Conservation (phyloP, 2,888 invertebrate species). For the Drosophila pegasa region DNA sequence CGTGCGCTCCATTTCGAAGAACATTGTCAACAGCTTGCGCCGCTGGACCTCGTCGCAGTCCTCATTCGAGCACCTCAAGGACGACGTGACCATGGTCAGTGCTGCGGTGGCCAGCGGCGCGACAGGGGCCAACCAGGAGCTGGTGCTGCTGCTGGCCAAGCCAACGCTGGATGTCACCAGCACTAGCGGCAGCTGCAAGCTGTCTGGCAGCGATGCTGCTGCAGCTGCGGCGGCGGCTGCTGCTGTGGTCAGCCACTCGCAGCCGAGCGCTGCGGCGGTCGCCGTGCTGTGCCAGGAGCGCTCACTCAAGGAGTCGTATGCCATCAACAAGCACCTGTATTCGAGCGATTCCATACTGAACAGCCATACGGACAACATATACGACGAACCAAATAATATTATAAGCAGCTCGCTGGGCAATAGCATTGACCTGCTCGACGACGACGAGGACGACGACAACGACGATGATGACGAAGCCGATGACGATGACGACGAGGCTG, state of each 20-base stretch:
- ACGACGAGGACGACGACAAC: constrained; percentile 42
- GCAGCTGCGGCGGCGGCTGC: neutral
- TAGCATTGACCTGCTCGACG: constrained; percentile 79
- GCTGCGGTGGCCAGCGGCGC: constrained; percentile 26
- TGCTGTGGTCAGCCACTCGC: constrained; percentile 22
- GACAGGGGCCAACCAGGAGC: constrained; percentile 42
- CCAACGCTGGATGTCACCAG: constrained; percentile 17
- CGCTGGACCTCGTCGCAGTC: constrained; percentile 84
- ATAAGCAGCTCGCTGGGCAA: constrained; percentile 82
- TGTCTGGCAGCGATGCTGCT: constrained; percentile 3
- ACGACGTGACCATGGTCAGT: constrained; percentile 57
- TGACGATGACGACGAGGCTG: constrained; percentile 62
- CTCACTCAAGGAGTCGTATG: constrained; percentile 80
- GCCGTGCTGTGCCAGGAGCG: constrained; percentile 41
- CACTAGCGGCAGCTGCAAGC: constrained; percentile 1
- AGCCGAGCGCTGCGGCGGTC: constrained; percentile 2
- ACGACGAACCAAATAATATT: constrained; percentile 84
- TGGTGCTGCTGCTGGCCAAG: constrained; percentile 54
- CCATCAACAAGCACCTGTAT: constrained; percentile 82
- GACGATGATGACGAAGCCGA: constrained; percentile 25
- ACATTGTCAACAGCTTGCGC: constrained; percentile 77
- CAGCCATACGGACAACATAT: constrained; percentile 83
- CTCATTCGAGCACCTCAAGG: constrained; percentile 82
- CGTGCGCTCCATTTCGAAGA: constrained; percentile 82
- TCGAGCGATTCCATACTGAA: constrained; percentile 84